Evolutionary conservation across 2,888 invertebrate species (phyloP).

Genomic region (Galerucella nymphaeae): DNA sequence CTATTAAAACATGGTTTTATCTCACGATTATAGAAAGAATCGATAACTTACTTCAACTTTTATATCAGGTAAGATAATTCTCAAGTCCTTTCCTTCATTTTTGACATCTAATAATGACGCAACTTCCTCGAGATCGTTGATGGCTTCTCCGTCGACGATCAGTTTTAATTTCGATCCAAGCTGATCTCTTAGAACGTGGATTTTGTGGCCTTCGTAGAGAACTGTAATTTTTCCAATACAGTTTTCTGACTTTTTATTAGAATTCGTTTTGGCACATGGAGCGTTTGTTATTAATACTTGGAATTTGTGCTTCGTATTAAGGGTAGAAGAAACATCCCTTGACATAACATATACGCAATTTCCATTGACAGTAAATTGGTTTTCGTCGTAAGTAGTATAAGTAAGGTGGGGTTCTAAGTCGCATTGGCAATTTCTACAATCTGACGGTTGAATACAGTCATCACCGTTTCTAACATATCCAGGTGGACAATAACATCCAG

Average conservation of each 20-base stretch:
- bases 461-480: constrained; percentile 76
- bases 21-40: background rate
- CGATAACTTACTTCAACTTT: constrained; percentile 75
- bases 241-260: constrained; percentile 48
- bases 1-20: constrained; percentile 46
- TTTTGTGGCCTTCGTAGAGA: constrained; percentile 72
- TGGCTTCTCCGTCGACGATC: constrained; percentile 65
- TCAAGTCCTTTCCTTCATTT: constrained; percentile 69
- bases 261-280: constrained; percentile 69
- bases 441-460: constrained; percentile 75
- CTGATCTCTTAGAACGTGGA: constrained; percentile 57
- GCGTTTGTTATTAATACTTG: constrained; percentile 77
- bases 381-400: constrained; percentile 85
- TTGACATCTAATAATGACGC: constrained; percentile 73
- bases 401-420: constrained; percentile 82
- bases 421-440: constrained; percentile 81
- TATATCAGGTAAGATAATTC: constrained; percentile 73
- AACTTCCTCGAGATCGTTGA: constrained; percentile 61
- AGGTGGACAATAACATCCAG: constrained; percentile 88
- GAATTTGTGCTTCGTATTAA: constrained; percentile 67
- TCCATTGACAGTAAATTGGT: constrained; percentile 81
- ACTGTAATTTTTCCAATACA: constrained; percentile 79
- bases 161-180: constrained; percentile 59
- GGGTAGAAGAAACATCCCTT: constrained; percentile 68
- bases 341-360: constrained; percentile 88